Conservation (phyloP, 2,888 invertebrate genomes). For the Ptilodon capucinus region DNA sequence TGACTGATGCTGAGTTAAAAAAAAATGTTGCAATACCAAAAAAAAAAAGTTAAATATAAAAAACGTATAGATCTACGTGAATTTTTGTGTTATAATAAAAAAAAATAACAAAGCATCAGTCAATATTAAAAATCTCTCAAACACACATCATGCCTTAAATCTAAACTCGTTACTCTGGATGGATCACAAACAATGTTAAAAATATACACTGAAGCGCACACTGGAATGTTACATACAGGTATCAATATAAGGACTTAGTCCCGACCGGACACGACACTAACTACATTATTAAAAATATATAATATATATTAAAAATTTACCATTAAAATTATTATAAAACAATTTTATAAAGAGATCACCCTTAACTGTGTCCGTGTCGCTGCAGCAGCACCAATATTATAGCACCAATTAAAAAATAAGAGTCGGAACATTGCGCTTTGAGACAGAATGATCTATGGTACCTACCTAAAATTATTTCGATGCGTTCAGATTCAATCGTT, state of each 20-base stretch:
- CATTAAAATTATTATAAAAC: slow-evolving; percentile 41
- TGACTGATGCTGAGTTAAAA: slow-evolving; percentile 47
- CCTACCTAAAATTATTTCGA: slow-evolving; percentile 57
- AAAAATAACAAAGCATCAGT: slow-evolving; percentile 56
- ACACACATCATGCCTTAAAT: slow-evolving; percentile 78
- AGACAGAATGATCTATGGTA: slow-evolving; percentile 33
- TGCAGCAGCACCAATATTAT: slow-evolving; percentile 64
- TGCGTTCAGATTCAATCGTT: slow-evolving; percentile 64
- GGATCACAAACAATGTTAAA: slow-evolving; percentile 80
- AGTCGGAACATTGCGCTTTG: slow-evolving; percentile 36
- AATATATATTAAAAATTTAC: slow-evolving; percentile 54
- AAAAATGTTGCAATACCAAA: background rate
- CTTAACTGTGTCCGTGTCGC: slow-evolving; percentile 58
- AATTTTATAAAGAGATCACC: slow-evolving; percentile 75
- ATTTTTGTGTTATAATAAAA: slow-evolving; percentile 11
- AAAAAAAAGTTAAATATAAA: background rate
- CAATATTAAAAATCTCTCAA: slow-evolving; percentile 56
- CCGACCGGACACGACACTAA: slow-evolving; percentile 44
- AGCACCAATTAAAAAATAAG: slow-evolving; percentile 56
- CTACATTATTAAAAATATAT: slow-evolving; percentile 74
- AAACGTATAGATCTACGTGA: background rate
- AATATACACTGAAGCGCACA: slow-evolving; percentile 73
- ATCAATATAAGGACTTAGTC: slow-evolving; percentile 67
- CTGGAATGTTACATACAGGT: slow-evolving; percentile 82
- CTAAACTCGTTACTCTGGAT: slow-evolving; percentile 73